Percentiles rank a stretch among this genome's conserved stretches.
Evolutionary conservation across 2,113 vertebrate species (phyloP).

Genomic region (Struthio camelus): DNA sequence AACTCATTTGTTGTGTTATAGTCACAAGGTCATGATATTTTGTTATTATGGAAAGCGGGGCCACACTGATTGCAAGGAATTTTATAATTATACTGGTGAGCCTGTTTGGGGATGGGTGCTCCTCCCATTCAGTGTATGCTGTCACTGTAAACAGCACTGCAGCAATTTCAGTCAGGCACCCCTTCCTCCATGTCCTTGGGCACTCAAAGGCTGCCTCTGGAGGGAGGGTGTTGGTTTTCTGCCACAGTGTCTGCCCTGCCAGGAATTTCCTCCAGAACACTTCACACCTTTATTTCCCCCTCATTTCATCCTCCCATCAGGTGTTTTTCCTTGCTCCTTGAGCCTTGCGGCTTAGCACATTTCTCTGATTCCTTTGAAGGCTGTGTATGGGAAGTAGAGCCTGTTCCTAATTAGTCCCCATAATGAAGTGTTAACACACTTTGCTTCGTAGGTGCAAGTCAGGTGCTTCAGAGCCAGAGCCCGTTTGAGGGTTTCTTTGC

Average conservation of each 20-base stretch:
- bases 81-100: background rate
- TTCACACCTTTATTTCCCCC: constrained; percentile 30
- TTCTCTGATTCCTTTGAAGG: constrained; percentile 51
- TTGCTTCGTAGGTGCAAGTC: constrained; percentile 31
- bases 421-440: constrained; percentile 60
- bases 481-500: background rate
- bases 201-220: background rate
- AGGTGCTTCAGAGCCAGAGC: constrained; percentile 4
- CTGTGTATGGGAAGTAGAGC: constrained; percentile 48
- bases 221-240: constrained; percentile 20
- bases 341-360: constrained; percentile 53
- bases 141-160: background rate
- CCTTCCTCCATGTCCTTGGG: background rate
- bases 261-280: constrained; percentile 60
- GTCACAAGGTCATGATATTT: background rate
- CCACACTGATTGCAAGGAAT: background rate
- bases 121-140: background rate
- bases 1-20: background rate
- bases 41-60: background rate
- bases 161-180: background rate
- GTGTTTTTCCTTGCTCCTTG: constrained; percentile 18
- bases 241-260: background rate
- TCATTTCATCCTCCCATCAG: background rate
- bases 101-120: background rate
- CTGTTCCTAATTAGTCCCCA: constrained; percentile 66